A percentile compares a stretch with the other conserved stretches of the same genome.
Conservation (phyloP, 2,113 vertebrate species). For the Eleginops maclovinus region DNA sequence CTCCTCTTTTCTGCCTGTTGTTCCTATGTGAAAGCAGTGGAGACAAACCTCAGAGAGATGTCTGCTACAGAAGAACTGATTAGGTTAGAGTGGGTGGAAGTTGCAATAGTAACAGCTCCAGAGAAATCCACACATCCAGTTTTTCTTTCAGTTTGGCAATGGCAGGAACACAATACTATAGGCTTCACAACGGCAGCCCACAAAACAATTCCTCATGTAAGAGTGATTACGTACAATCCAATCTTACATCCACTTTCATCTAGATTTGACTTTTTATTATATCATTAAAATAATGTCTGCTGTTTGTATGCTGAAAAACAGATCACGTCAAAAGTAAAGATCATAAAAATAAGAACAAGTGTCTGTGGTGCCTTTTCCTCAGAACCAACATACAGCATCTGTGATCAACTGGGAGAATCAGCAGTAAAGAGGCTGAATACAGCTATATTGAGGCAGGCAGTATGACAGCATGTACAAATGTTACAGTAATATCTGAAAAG, state of each 20-base stretch:
- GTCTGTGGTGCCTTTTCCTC: not conserved
- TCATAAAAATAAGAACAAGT: not conserved
- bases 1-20: conserved; percentile 17
- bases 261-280: not conserved
- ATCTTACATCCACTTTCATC: no score
- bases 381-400: not conserved
- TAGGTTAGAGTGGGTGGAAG: conserved; percentile 8
- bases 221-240: no score
- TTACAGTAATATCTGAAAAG: no score
- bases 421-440: no score
- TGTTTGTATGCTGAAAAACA: not conserved
- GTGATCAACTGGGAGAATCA: not conserved
- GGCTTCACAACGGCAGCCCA: no score
- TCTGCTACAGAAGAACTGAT: conserved; percentile 19
- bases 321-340: not conserved
- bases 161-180: no score
- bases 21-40: conserved; percentile 2
- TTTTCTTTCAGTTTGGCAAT: not conserved
- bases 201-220: no score
- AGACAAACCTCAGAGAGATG: conserved; percentile 21
- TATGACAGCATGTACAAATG: no score
- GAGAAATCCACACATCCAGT: not conserved
- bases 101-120: conserved; percentile 1
- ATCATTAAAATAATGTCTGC: no score
- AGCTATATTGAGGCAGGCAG: no score